Percentiles rank a stretch among this genome's conserved stretches.
These are phyloP conservation scores for Enteromius thamalakanensis DNA, from an alignment of 2,797 vertebrate genomes.

Conservation along the genomic window DNA sequence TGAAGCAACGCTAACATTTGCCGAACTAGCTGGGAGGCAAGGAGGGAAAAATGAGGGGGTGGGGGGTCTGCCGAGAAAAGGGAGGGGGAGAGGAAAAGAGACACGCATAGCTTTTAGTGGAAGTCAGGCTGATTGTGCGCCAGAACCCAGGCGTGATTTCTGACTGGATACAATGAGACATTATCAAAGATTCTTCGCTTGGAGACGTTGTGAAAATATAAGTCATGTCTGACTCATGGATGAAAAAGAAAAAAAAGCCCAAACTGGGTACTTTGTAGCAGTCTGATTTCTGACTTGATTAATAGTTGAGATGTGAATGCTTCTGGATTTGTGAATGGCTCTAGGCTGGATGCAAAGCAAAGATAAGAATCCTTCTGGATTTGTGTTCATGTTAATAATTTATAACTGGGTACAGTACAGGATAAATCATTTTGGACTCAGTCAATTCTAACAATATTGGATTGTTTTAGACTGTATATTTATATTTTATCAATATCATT, in stretches of 20 bases:
- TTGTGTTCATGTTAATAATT: not conserved
- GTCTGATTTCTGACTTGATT: not conserved
- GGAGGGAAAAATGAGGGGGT: conserved; percentile 68
- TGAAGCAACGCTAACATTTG: conserved; percentile 59
- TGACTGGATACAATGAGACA: conserved; percentile 37
- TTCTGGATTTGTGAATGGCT: not conserved
- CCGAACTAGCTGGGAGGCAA: conserved; percentile 74
- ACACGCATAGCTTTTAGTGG: conserved; percentile 54
- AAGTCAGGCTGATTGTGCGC: conserved; percentile 56
- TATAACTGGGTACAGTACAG: not conserved
- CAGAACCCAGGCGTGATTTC: conserved; percentile 53
- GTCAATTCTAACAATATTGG: not conserved
- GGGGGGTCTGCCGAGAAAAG: conserved; percentile 45
- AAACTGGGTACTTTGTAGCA: not conserved
- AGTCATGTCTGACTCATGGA: not conserved
- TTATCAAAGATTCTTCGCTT: not conserved
- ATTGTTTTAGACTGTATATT: not conserved
- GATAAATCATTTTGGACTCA: not conserved
- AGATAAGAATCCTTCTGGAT: not conserved
- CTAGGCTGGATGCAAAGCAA: not conserved
- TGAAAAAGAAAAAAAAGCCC: not conserved
- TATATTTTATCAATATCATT: not conserved
- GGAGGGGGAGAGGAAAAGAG: conserved; percentile 52
- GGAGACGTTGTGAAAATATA: not conserved
- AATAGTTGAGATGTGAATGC: not conserved